Evolutionary conservation across 2,888 invertebrate genomes (phyloP).

Genomic region (Anthrax anthrax): DNA sequence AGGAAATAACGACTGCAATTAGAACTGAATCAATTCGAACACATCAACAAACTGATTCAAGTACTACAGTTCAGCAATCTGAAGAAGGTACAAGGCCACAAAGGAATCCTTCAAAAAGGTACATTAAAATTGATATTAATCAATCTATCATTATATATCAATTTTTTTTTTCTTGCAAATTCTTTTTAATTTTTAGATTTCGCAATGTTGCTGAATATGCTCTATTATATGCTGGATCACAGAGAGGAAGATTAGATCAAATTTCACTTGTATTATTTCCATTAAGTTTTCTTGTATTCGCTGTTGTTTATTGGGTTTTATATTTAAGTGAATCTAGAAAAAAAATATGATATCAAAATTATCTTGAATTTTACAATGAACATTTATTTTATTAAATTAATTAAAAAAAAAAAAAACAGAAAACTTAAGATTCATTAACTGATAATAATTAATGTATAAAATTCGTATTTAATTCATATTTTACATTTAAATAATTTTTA

Average conservation of each 20-base stretch:
- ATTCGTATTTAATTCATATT: no score
- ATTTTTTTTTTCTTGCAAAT: no score
- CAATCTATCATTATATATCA: slow-evolving; percentile 8
- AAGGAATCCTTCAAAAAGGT: neutral
- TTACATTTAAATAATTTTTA: no score
- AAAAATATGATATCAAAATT: slow-evolving; percentile 17
- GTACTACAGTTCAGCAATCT: slow-evolving; percentile 7
- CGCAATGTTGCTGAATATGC: slow-evolving; percentile 38
- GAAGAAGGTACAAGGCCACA: slow-evolving; percentile 9
- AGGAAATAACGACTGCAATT: neutral
- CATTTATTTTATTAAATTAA: no score
- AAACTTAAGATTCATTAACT: no score
- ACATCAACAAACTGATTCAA: slow-evolving; percentile 1
- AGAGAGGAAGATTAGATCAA: slow-evolving; percentile 44
- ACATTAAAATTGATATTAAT: slow-evolving; percentile 6
- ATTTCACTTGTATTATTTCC: slow-evolving; percentile 47
- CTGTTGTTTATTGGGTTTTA: slow-evolving; percentile 45
- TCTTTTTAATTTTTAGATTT: no score
- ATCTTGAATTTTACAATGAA: no score
- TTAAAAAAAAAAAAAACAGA: no score
- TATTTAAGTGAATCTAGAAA: slow-evolving; percentile 42
- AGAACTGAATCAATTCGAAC: slow-evolving; percentile 1
- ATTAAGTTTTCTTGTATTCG: slow-evolving; percentile 42
- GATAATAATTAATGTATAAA: no score
- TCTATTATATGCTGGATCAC: slow-evolving; percentile 46